These are phyloP conservation scores for Zoanthus sansibaricus DNA, from an alignment of 92 coral and sea anemone species.

Conservation along the genomic window DNA sequence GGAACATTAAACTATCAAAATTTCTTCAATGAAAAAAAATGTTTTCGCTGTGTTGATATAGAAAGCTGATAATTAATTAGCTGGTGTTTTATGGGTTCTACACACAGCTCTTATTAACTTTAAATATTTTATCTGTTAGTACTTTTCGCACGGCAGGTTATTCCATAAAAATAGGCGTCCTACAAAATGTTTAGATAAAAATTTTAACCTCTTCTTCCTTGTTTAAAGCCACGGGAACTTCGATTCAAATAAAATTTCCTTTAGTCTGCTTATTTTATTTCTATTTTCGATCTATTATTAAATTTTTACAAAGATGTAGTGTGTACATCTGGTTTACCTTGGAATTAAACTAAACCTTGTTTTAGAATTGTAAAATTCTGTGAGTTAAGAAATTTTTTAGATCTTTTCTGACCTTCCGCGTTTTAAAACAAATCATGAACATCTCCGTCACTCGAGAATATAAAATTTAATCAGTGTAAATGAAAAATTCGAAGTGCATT, in stretches of 20 bases:
- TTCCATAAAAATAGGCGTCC: background rate
- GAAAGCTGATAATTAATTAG: slow-evolving; percentile 45
- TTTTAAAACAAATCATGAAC: background rate
- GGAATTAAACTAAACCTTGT: background rate
- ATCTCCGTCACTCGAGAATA: background rate
- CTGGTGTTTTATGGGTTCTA: background rate
- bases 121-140: slow-evolving; percentile 32
- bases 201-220: background rate
- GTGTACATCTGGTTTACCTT: background rate
- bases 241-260: background rate
- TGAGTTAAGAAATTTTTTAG: background rate
- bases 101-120: slow-evolving; percentile 9
- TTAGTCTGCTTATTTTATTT: background rate
- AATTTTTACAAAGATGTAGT: background rate
- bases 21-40: background rate
- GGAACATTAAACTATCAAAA: background rate
- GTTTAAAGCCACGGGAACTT: background rate
- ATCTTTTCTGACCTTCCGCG: background rate
- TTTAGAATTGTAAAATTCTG: background rate
- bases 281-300: background rate
- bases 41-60: slow-evolving; percentile 17
- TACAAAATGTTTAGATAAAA: background rate
- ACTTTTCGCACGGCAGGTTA: slow-evolving; percentile 13
- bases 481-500: background rate
- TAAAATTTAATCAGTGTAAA: background rate